phyloP scores from a whole-genome alignment of 2,888 invertebrate genomes.

The Machimus rusticus region DNA sequence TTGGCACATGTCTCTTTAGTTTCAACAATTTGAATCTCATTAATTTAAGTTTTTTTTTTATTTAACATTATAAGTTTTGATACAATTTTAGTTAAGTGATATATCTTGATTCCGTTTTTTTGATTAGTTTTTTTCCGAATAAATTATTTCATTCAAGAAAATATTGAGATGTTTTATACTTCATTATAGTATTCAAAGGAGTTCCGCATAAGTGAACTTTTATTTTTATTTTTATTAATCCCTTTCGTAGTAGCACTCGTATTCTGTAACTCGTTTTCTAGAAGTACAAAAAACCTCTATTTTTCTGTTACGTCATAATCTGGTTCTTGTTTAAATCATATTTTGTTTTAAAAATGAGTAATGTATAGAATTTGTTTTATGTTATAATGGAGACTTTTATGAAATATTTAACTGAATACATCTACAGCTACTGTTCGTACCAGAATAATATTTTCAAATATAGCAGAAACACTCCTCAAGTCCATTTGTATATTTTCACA shows the following conservation, averaged over 20 bases:
- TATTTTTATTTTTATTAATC: not conserved
- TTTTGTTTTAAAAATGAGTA: no score
- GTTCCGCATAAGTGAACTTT: not conserved
- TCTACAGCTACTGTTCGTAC: no score
- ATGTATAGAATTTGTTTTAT: no score
- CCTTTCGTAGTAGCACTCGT: not conserved
- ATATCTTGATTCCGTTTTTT: not conserved
- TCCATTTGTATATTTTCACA: not conserved
- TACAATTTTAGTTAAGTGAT: not conserved
- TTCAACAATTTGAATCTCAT: not conserved
- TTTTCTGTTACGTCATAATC: not conserved
- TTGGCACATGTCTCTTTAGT: not conserved
- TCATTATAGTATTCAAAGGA: not conserved
- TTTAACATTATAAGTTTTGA: not conserved
- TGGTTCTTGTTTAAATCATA: not conserved
- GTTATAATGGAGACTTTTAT: no score
- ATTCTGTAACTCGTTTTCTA: not conserved
- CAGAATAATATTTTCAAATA: no score
- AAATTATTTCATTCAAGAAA: conserved; percentile 8
- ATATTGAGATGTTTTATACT: not conserved
- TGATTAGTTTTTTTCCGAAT: not conserved
- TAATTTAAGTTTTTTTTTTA: conserved; percentile 6
- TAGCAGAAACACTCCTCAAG: no score
- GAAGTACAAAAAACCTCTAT: not conserved
- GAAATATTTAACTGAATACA: no score